Base-by-base conservation (phyloP, 53 echinoderm and acorn worm genomes). In the Apostichopus leukothele region DNA sequence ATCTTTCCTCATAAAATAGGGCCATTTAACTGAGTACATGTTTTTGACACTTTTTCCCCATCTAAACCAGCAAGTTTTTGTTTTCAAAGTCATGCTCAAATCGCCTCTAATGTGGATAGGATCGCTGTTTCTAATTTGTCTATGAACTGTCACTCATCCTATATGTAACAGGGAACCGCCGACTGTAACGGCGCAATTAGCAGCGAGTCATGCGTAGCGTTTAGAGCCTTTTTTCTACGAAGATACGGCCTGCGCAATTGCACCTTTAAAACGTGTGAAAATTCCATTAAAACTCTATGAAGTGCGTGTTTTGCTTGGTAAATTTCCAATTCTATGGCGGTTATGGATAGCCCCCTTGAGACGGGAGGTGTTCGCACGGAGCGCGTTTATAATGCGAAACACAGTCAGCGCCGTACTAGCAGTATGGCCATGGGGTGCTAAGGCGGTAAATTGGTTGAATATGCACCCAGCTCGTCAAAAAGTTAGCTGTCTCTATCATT, bases 261-360 rank as follows among this genome's bases (percentile, higher is more conserved):
- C 74, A 87, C 88, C 75, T 87, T 87, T 87, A 75, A 87, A 87
- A 87, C 88, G 75, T 87, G 88, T 87, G 88, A 87, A 87, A 75
- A 75, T 74, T 74, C 75, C 75, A 74, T 87, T 86, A 71, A 86
- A 84, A 84, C 61, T 84, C 84, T 84, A 84, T 84, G 87, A 86
- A 86, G 87, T 73, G 87, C 87, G 73, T 86, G 87, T 86, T 86
- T 73, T 86, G 73, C 87, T 86, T 86, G 87, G 74, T 86, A 74
- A 86, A 52, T 86, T 86, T 86, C 84, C 84, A 84, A 84, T 84
- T 84, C 84, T 86, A 52, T 86, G 74, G 87, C 74, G 74, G 87
- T 86, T 86, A 86, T 86, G 87, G 74, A 71, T 71, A 74, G 87
- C 84, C 60, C 84, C 84, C 84, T 39, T 60, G 87, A 86, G 87